Evolutionary conservation across 2,113 vertebrate species (phyloP), one percentile per base, ranked within the genome.

Genomic region (Suricata suricatta): DNA sequence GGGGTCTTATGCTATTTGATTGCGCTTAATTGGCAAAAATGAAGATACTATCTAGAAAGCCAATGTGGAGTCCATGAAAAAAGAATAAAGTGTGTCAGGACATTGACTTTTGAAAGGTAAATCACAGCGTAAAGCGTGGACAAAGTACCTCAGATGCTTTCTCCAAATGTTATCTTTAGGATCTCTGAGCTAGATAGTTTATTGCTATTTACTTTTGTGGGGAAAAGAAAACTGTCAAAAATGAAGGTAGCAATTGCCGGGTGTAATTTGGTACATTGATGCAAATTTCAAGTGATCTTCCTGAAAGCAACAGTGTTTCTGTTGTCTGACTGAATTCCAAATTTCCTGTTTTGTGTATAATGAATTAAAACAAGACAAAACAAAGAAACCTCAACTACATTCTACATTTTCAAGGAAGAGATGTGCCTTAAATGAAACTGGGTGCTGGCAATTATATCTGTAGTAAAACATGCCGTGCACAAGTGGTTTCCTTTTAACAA

Each of bases 301-400:
- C 97, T 98, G 97, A 98, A 98, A 98, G 96, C 95, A 91, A 92
- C 95, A 95, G 66, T 94, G 88, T 97, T 98, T 96, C 98, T 97
- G 64, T 97, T 98, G 89, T 98, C 97, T 98, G 96, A 97, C 93
- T 97, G 98, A 98, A 98, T 98, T 98, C 98, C 92, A 97, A 93
- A 97, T 98, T 98, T 98, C 92, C 88, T 98, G 96, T 97, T 98
- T 98, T 97, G 97, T 97, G 94, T 93, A 97, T 97, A 97, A 98
- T 96, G 97, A 98, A 98, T 98, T 88, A 90, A 98, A 95, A 95
- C 74, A 60, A 64, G 47, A 97, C 71, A 27, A n/a, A 80, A 98
- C 72, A 74, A 97, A 97, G 97, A 98, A 98, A 97, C 96, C 44
- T 96, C 97, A 97, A 95, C 76, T 23, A 92, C 86, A 81, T 31